Evolutionary conservation across 1,140 invertebrate species (phyloP).

Genomic region (Brachionus manjavacas): DNA sequence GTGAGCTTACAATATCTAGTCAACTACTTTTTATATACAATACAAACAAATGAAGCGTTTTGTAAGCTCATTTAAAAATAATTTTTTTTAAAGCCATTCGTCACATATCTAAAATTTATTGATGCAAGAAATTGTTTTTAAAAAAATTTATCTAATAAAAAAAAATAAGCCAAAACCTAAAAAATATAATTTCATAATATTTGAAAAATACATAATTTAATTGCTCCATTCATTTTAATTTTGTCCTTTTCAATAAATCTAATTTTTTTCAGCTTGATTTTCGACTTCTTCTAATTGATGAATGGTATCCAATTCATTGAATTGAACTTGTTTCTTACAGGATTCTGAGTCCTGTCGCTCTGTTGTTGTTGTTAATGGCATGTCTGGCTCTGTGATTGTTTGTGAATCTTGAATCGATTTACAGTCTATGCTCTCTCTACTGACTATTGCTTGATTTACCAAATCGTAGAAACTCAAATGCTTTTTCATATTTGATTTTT

Average conservation of each 20-base stretch:
- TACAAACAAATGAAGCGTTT: neutral
- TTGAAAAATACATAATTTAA: neutral
- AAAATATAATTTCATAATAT: neutral
- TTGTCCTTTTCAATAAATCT: neutral
- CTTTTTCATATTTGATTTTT: slow-evolving; percentile 1
- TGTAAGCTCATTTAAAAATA: neutral
- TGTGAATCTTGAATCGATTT: neutral
- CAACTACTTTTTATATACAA: neutral
- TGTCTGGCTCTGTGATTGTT: neutral
- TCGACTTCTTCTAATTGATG: neutral
- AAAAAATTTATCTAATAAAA: neutral
- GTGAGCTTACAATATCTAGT: neutral
- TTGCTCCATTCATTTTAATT: neutral
- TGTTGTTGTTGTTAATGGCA: neutral
- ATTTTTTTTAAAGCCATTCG: neutral
- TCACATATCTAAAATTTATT: neutral
- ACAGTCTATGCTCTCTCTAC: neutral
- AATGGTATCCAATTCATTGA: slow-evolving; percentile 12
- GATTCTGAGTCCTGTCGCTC: neutral
- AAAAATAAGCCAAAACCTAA: neutral
- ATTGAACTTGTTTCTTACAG: neutral
- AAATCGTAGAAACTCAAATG: slow-evolving; percentile 21
- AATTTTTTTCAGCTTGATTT: neutral
- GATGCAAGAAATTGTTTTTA: neutral
- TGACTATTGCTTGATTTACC: neutral